Base-by-base conservation (phyloP, 2,797 vertebrate genomes). In the Lophius americanus region DNA sequence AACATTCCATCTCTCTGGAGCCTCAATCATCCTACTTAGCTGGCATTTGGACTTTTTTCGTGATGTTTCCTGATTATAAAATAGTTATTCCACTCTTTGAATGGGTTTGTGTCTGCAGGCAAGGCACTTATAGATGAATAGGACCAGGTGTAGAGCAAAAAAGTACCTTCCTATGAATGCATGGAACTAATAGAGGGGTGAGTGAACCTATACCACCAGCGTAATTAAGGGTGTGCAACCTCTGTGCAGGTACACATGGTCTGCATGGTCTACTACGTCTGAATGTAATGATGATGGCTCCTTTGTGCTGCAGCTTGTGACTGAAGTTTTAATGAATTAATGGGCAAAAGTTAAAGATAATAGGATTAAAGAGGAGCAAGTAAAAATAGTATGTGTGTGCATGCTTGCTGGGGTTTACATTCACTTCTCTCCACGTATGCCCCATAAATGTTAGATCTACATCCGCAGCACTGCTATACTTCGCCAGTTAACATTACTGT, bases 91-190 rank as follows among this genome's bases (percentile, higher is more conserved):
- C 5, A 36, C 42, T 2, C 8, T 37, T 64, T 56, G 35, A 66
- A 63, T 62, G 7, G 3, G 9, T 70, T 53, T 70, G 62, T 83
- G 37, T 75, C 73, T 84, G 68, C 59, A 46, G 67, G 73, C 67
- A 42, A 37, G 46, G 43, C 43, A 11, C 10, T 55, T 62, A 33
- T 5, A 42, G n/a, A 53, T 14, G 51, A 67, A 76, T 6, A 4
- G 43, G 35, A 60, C 60, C 63, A 71, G 73, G 73, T 79, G 79
- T 64, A 32, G n/a, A 8, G 44, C 1, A 36, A 38, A 75, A 73
- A 51, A 57, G 83, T 84, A 82, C 82, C 83, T 60, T 75, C 9
- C 12, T 54, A 53, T 72, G 46, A 50, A 56, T 58, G 60, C 6
- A 2, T 54, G 3, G 7, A 57, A 35, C n/a, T 73, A 70, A 64